Conservation (phyloP, 2,113 vertebrate genomes). For the Ptilonorhynchus violaceus region DNA sequence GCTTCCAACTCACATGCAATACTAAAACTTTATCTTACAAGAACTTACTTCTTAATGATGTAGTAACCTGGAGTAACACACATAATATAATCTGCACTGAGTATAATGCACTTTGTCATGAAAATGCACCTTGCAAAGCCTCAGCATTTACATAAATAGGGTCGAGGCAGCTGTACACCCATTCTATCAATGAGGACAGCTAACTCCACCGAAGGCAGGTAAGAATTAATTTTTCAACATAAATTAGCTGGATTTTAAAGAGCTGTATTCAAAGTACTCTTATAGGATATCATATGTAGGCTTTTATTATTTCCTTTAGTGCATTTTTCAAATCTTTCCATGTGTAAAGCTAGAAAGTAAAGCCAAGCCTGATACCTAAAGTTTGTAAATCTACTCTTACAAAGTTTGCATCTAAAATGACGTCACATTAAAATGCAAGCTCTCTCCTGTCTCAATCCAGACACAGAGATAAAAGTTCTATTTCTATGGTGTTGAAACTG, state of each 20-base stretch:
- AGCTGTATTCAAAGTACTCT: neutral
- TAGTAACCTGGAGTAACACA: neutral
- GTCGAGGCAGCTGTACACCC: neutral
- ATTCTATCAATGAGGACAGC: neutral
- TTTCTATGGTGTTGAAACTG: neutral
- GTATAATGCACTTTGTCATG: neutral
- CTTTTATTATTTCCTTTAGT: neutral
- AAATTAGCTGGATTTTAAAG: neutral
- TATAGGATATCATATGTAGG: neutral
- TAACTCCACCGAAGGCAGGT: neutral
- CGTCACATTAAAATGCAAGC: neutral
- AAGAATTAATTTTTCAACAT: neutral
- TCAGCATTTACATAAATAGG: neutral
- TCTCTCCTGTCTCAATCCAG: neutral
- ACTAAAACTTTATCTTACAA: neutral
- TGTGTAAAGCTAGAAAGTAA: neutral
- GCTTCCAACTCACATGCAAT: neutral
- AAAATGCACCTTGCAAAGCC: neutral
- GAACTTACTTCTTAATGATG: neutral
- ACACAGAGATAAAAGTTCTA: neutral
- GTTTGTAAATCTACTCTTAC: neutral
- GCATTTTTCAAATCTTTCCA: neutral
- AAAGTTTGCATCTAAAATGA: neutral
- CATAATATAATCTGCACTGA: neutral
- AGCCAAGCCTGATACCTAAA: neutral